These are phyloP conservation scores for Tortricodes alternella DNA, from an alignment of 2,888 invertebrate genomes.

Conservation along the genomic window DNA sequence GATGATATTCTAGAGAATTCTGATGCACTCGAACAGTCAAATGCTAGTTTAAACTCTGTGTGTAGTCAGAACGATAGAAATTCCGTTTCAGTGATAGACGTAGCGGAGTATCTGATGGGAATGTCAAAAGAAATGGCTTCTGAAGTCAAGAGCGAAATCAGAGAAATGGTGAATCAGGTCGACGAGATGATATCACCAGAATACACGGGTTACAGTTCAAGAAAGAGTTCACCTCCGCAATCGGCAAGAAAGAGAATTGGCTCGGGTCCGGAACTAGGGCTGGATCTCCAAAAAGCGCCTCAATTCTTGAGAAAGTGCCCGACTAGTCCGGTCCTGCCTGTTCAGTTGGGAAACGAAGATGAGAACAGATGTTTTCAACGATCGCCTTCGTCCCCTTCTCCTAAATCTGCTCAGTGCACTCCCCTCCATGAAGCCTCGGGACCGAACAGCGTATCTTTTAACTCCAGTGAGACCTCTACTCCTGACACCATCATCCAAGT, in stretches of 20 bases:
- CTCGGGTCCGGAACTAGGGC: conserved; percentile 72
- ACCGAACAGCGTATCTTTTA: conserved; percentile 75
- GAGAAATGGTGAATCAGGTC: conserved; percentile 88
- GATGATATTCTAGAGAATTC: conserved; percentile 90
- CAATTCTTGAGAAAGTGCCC: conserved; percentile 69
- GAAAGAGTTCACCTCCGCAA: conserved; percentile 77
- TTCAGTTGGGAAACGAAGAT: conserved; percentile 61
- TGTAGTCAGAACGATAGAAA: conserved; percentile 85
- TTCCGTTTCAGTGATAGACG: conserved; percentile 88
- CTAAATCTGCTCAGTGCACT: conserved; percentile 71
- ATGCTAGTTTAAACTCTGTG: conserved; percentile 74
- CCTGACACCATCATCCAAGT: conserved; percentile 80
- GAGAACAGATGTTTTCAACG: conserved; percentile 54
- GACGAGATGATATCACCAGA: conserved; percentile 86
- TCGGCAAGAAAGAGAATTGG: conserved; percentile 64
- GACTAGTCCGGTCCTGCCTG: conserved; percentile 71
- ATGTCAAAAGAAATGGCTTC: conserved; percentile 90
- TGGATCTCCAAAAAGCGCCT: conserved; percentile 60
- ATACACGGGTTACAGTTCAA: conserved; percentile 55
- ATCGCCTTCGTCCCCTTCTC: conserved; percentile 63
- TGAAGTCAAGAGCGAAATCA: conserved; percentile 89
- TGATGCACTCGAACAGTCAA: conserved; percentile 82
- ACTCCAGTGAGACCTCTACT: conserved; percentile 79
- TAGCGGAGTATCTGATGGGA: conserved; percentile 90
- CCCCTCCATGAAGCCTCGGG: conserved; percentile 73